A percentile compares a stretch with the other conserved stretches of the same genome.
Conservation (phyloP, 2,888 invertebrate genomes). For the Apotomis turbidana region DNA sequence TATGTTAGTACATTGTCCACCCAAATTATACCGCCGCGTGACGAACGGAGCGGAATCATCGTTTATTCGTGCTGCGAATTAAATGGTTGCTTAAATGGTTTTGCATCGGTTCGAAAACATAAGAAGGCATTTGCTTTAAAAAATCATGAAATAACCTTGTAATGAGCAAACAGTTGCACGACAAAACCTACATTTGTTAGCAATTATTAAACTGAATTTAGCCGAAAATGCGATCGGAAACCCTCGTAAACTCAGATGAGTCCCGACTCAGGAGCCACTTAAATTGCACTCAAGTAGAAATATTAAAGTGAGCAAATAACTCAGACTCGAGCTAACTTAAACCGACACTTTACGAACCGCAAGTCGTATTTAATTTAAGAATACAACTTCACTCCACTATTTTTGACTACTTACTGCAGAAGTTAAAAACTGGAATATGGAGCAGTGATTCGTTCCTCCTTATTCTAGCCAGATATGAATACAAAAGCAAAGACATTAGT, state of each 20-base stretch:
- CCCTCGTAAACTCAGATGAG: slow-evolving; percentile 29
- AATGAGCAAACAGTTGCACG: slow-evolving; percentile 40
- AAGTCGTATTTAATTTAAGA: slow-evolving; percentile 36
- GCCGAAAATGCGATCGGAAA: background rate
- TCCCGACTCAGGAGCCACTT: slow-evolving; percentile 41
- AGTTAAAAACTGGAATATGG: too few relatives aligned
- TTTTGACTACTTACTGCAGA: background rate
- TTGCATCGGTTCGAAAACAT: too few relatives aligned
- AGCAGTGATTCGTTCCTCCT: too few relatives aligned
- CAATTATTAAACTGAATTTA: background rate
- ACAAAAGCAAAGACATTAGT: too few relatives aligned
- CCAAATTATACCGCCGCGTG: too few relatives aligned
- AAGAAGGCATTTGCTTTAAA: too few relatives aligned
- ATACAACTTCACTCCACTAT: slow-evolving; percentile 32
- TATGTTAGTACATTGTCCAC: too few relatives aligned
- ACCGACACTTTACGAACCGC: slow-evolving; percentile 52
- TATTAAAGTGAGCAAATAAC: slow-evolving; percentile 51
- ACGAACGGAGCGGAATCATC: too few relatives aligned
- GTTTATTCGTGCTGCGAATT: slow-evolving; percentile 50
- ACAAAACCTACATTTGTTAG: too few relatives aligned
- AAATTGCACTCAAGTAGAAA: slow-evolving; percentile 50
- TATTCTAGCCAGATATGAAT: too few relatives aligned
- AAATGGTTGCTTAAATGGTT: too few relatives aligned
- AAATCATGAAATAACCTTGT: too few relatives aligned
- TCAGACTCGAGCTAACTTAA: slow-evolving; percentile 52